Evolutionary conservation across 2,113 vertebrate species (phyloP), one percentile per base, ranked within the genome.

Genomic region (Hiodon alosoides): DNA sequence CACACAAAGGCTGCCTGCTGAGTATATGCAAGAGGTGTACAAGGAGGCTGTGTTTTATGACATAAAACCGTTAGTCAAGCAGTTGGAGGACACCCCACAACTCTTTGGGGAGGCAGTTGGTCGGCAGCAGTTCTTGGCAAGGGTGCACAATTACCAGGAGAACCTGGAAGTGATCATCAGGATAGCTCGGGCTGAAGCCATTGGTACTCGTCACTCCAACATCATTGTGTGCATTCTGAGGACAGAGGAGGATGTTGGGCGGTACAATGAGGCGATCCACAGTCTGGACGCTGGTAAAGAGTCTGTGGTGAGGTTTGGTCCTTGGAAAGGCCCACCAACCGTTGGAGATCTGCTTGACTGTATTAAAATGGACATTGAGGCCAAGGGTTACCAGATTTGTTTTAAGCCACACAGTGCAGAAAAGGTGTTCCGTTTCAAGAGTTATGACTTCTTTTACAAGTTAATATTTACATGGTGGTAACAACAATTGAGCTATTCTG

Each of bases 381-480:
- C 78, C n/a, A 90, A 87, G 81, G 96, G 95, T 17, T 98, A 96
- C 78, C 83, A 78, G 13, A 88, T 93, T 9, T 78, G 80, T 57
- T 78, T 91, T 31, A 74, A 83, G 60, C 82, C 81, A 0, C 88
- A 90, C 0, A 6, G 70, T 0, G 70, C 77, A 3, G 92, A 90
- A 14, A 94, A 89, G 76, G 89, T 84, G 13, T 92, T 94, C 79
- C 80, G 91, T 31, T 88, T 88, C 79, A 90, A 88, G 69, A 88
- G 86, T 0, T 85, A 87, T 0, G 75, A 90, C 74, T 93, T 79
- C 84, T 95, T 97, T 84, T 91, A 93, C 80, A 92, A 85, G 46
- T 89, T 97, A 72, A 73, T 81, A 0, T 98, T 98, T 83, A 92
- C 85, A 7, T 98, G 96, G 97, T 98, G 97, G 97, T 98, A 80